Percentiles rank a stretch among this genome's conserved stretches.
These are phyloP conservation scores for Meliscaeva auricollis DNA, from an alignment of 2,888 invertebrate species.

Conservation along the genomic window DNA sequence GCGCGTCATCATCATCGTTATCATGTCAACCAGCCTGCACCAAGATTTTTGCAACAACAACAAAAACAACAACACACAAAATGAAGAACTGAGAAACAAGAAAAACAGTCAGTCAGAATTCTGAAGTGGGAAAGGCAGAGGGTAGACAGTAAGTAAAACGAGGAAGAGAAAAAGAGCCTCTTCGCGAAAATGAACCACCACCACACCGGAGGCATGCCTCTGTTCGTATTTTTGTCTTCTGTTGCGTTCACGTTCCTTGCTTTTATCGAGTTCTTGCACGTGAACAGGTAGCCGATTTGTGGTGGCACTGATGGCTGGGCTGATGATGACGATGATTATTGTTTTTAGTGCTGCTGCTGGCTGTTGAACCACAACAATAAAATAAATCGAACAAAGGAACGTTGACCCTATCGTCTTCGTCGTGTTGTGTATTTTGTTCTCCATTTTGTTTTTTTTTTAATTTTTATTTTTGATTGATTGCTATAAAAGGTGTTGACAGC, in stretches of 20 bases:
- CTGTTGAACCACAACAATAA: slow-evolving; percentile 71
- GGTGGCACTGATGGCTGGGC: slow-evolving; percentile 6
- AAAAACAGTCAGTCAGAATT: neutral
- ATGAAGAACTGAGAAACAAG: slow-evolving; percentile 31
- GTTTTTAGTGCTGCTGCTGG: slow-evolving; percentile 69
- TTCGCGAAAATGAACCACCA: slow-evolving; percentile 51
- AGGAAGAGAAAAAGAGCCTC: slow-evolving; percentile 49
- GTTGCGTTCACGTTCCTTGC: slow-evolving; percentile 43
- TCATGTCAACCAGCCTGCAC: slow-evolving; percentile 44
- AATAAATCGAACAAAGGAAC: slow-evolving; percentile 71
- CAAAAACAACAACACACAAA: slow-evolving; percentile 27
- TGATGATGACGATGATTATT: slow-evolving; percentile 63
- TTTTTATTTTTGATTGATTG: slow-evolving; percentile 59
- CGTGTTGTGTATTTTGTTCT: slow-evolving; percentile 40
- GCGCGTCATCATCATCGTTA: slow-evolving; percentile 68
- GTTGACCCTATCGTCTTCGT: slow-evolving; percentile 60
- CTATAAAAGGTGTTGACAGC: slow-evolving; percentile 65
- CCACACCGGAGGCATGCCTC: slow-evolving; percentile 62
- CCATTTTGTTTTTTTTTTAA: slow-evolving; percentile 19
- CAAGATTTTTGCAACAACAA: slow-evolving; percentile 19
- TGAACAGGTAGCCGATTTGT: slow-evolving; percentile 63
- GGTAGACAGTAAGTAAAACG: slow-evolving; percentile 25
- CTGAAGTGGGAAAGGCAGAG: slow-evolving; percentile 7
- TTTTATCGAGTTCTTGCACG: slow-evolving; percentile 67
- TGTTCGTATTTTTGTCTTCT: slow-evolving; percentile 47